Evolutionary conservation across 2,797 vertebrate species (phyloP), one percentile per base, ranked within the genome.

Genomic region (Protosalanx chinensis): DNA sequence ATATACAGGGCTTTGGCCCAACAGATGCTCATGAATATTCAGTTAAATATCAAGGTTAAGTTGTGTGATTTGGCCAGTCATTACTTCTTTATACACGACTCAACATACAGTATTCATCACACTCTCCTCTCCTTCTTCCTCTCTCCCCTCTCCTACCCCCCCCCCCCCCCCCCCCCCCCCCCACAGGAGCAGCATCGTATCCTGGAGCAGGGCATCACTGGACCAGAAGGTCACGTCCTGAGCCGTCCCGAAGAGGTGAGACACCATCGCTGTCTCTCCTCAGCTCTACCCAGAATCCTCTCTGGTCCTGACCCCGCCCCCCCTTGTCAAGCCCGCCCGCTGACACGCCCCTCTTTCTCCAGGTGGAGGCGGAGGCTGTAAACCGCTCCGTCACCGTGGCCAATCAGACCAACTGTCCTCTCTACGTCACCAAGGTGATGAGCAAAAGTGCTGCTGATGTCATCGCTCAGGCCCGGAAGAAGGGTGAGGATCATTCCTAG

Each of bases 401-500:
- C 89, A 99, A 99, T 91, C 98, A 99, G 90, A 99, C 98, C 90
- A 99, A 99, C 92, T 99, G 98, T 71, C 97, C 98, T 0, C 93
- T 99, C 32, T 99, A 99, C 32, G 67, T 99, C 84, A 98, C 95
- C 88, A 98, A 98, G 88, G 97, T 99, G 91, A 99, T 99, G 98
- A 98, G 98, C 91, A 99, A 97, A 90, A 98, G 95, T 0, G 96
- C 98, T 0, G 96, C 98, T 1, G 97, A 99, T 76, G 95, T 99
- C 88, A 98, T 99, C 60, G 97, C 98, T 75, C 95, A 96, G 86
- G 96, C 96, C 71, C 93, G 97, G 90, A 99, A 99, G 91, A 99
- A 97, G 91, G 98, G 98, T 99, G 81, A 92, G 91, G 41, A 46
- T 12, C 41, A 46, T 12, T 46, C 41, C 41, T 46, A 46, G 41